phyloP scores from a whole-genome alignment of 2,888 invertebrate species.

The Mimachlamys varia region DNA sequence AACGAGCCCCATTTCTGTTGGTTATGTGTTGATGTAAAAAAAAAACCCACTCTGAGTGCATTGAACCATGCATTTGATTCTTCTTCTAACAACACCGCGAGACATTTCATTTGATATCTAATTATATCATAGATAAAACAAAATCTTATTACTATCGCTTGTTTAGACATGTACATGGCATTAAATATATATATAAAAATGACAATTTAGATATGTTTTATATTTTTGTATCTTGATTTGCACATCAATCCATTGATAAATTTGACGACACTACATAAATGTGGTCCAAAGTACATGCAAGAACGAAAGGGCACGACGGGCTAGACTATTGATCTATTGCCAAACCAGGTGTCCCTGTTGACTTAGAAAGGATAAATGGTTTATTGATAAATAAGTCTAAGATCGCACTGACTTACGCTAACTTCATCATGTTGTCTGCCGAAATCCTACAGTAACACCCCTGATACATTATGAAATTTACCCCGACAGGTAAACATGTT shows the following conservation, averaged over 20 bases:
- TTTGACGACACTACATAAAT: background rate
- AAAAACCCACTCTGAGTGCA: no score
- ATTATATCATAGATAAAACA: background rate
- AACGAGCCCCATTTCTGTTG: no score
- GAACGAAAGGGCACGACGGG: background rate
- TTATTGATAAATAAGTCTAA: background rate
- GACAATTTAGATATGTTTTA: background rate
- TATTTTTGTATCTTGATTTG: background rate
- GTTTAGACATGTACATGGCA: background rate
- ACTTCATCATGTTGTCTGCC: constrained; percentile 13
- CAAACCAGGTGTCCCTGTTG: constrained; percentile 34
- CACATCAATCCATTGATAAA: constrained; percentile 18
- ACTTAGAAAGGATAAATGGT: background rate
- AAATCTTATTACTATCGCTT: background rate
- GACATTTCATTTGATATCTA: background rate
- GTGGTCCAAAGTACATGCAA: background rate
- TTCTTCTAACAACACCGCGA: background rate
- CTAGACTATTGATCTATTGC: background rate
- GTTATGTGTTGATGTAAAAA: no score
- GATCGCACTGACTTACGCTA: background rate
- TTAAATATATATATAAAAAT: background rate
- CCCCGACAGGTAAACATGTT: constrained; percentile 14
- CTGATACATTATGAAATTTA: constrained; percentile 23
- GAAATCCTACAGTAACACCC: constrained; percentile 2
- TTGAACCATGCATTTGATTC: no score